These are phyloP conservation scores for Pseudopodoces humilis DNA, from an alignment of 2,113 vertebrate genomes.

Conservation along the genomic window DNA sequence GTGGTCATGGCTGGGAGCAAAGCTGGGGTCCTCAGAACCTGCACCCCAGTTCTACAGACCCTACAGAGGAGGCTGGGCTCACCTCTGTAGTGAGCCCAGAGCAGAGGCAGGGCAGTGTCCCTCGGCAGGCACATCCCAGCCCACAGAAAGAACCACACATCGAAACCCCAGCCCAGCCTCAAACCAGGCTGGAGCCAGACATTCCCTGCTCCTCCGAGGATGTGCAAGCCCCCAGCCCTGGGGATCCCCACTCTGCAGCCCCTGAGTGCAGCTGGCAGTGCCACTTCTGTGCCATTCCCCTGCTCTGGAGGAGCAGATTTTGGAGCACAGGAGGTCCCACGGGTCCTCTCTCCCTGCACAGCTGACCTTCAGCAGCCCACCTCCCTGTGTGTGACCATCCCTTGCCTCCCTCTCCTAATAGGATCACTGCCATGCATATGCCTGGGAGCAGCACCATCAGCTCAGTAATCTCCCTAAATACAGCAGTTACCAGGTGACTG, in stretches of 20 bases:
- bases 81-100: fast-evolving
- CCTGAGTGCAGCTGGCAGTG: neutral
- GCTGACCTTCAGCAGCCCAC: neutral
- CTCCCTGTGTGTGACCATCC: fast-evolving
- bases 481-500: constrained; percentile 75
- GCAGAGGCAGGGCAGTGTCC: neutral
- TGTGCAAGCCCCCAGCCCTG: fast-evolving
- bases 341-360: neutral
- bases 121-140: neutral
- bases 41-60: fast-evolving
- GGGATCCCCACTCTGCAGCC: fast-evolving
- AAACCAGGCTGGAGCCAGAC: neutral
- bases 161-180: neutral
- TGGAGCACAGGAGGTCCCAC: neutral
- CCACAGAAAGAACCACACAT: neutral
- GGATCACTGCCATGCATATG: neutral
- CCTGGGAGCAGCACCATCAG: constrained; percentile 22
- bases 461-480: constrained; percentile 72
- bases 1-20: neutral
- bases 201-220: fast-evolving
- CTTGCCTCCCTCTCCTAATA: neutral
- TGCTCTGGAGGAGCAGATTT: neutral
- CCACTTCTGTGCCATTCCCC: neutral
- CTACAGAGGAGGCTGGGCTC: neutral
- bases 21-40: neutral